Percentiles rank a stretch among this genome's conserved stretches.
These are phyloP conservation scores for Bovichtus diacanthus DNA, from an alignment of 2,797 vertebrate genomes.

Conservation along the genomic window DNA sequence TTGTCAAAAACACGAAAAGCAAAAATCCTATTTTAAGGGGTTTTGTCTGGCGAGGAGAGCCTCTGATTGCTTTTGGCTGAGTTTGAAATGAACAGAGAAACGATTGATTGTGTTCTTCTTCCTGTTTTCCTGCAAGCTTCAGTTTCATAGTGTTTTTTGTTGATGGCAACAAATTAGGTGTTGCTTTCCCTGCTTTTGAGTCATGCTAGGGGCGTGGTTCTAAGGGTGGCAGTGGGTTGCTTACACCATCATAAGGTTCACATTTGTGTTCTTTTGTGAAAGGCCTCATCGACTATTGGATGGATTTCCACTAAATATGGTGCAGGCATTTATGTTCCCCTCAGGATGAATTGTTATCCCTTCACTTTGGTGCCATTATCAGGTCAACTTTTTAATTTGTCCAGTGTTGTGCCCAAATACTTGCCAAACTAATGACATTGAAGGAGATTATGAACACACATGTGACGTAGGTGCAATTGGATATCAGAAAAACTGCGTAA, in stretches of 20 bases:
- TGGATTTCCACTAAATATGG: not conserved
- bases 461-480: too few species aligned
- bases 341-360: not conserved
- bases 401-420: not conserved
- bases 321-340: not conserved
- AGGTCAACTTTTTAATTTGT: not conserved
- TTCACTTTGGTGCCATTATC: not conserved
- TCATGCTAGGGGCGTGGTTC: not conserved
- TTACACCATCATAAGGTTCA: not conserved
- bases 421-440: not conserved
- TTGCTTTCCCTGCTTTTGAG: not conserved
- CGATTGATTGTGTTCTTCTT: not conserved
- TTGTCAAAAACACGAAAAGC: not conserved
- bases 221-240: too few species aligned
- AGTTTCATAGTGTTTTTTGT: not conserved
- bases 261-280: not conserved
- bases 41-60: not conserved
- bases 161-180: not conserved
- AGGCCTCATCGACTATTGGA: not conserved
- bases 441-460: too few species aligned
- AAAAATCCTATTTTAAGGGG: too few species aligned
- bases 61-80: too few species aligned
- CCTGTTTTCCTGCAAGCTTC: too few species aligned
- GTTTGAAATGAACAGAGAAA: not conserved
- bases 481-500: too few species aligned